Evolutionary conservation across 2,797 vertebrate species (phyloP).

Genomic region (Liparis tanakae): DNA sequence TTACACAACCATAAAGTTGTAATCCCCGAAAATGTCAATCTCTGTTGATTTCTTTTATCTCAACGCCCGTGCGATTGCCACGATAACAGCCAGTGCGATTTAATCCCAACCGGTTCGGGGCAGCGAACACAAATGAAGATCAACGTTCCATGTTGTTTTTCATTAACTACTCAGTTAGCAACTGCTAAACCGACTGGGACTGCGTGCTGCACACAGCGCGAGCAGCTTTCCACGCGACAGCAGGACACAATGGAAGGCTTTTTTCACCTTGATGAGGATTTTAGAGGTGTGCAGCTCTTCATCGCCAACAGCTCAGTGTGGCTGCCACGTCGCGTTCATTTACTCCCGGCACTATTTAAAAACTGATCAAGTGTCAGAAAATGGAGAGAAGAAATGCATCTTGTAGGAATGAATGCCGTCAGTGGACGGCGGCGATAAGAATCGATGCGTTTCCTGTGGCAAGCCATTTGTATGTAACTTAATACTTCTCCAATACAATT

Average conservation of each 20-base stretch:
- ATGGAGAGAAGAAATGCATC: neutral
- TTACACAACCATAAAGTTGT: neutral
- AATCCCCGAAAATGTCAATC: neutral
- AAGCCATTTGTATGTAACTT: neutral
- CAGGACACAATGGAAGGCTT: neutral
- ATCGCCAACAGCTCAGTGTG: neutral
- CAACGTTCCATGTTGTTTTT: conserved; percentile 1
- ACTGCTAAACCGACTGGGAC: neutral
- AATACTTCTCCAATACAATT: neutral
- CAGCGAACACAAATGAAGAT: neutral
- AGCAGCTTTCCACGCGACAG: too few relatives aligned
- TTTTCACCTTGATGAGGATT: neutral
- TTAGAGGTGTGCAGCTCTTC: neutral
- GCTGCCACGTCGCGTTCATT: neutral
- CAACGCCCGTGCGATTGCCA: neutral
- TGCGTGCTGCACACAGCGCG: neutral
- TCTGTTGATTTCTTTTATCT: neutral
- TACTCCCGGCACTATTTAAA: neutral
- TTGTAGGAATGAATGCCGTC: neutral
- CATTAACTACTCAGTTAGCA: neutral
- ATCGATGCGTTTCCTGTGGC: neutral
- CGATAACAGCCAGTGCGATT: neutral
- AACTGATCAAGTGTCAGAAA: neutral
- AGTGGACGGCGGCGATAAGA: neutral
- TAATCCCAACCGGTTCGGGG: neutral